Conservation (phyloP, 1,140 invertebrate species). For the Oryctes rhinoceros region DNA sequence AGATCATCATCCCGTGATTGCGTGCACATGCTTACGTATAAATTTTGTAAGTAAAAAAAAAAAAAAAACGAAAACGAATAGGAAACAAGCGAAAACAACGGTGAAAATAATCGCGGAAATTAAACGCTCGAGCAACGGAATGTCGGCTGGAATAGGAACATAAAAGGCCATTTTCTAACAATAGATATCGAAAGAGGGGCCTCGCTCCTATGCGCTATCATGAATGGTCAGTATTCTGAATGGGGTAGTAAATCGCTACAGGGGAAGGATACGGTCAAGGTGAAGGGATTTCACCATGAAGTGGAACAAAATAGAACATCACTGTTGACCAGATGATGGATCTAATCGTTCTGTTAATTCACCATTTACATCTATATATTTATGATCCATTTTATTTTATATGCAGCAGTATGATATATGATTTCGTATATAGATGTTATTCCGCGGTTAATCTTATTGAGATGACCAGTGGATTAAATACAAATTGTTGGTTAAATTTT, state of each 20-base stretch:
- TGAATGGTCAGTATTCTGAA: conserved; percentile 43
- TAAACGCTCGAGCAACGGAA: conserved; percentile 27
- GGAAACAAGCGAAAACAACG: conserved; percentile 28
- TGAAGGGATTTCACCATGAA: conserved; percentile 31
- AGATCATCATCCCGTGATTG: no score
- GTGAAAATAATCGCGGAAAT: conserved; percentile 33
- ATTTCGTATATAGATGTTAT: no score
- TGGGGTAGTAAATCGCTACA: conserved; percentile 43
- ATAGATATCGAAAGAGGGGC: conserved; percentile 40
- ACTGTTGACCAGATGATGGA: conserved; percentile 11
- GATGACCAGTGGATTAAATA: no score
- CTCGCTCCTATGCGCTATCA: conserved; percentile 26
- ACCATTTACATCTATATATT: not conserved
- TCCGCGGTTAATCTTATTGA: no score
- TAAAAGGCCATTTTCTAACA: conserved; percentile 37
- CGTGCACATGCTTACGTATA: no score
- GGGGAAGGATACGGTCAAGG: conserved; percentile 28
- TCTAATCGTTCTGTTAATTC: not conserved
- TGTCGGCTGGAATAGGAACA: conserved; percentile 32
- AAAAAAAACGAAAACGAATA: not conserved
- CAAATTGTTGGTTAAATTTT: no score
- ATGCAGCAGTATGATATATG: not conserved
- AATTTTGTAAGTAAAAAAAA: no score
- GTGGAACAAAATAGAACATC: conserved; percentile 32
- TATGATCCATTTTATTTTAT: not conserved